Base-by-base conservation (phyloP, 2,888 invertebrate genomes). In the Ochropacha duplaris region DNA sequence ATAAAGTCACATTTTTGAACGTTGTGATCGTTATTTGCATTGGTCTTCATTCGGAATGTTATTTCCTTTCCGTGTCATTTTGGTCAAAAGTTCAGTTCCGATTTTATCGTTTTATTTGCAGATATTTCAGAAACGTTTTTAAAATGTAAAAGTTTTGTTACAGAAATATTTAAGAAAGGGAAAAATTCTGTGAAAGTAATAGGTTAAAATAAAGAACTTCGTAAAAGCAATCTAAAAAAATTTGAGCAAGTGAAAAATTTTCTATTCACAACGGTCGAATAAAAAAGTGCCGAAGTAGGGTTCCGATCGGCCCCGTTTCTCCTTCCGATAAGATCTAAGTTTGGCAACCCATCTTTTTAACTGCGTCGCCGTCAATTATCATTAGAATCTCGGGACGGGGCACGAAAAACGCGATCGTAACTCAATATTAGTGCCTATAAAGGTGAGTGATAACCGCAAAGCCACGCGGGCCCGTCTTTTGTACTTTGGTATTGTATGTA, bases 391-490 rank as follows among this genome's bases (percentile, higher is more conserved):
- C 74, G 77, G 74, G 71, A 75, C 72, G 65, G 71, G 79, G 76
- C 74, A 70, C 72, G 76, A 75, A 78, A 78, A 80, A 73, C 66
- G 69, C 74, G 77, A 72, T 74, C 86, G 78, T 90, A 85, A 88
- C 81, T 90, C 88, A 90, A 85, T 86, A 88, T 90, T 89, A 90
- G 83, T 86, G 88, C 71, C 89, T 83, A 90, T 90, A 36, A 90
- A 90, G 87, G 88, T 88, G 88, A 89, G 76, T 86, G 84, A 90
- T 90, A 88, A 83, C 88, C 84, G 71, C 71, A 77, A 76, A 84
- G 81, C 81, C 78, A 71, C 62, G 64, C 55, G 59, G 68, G 61
- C 73, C 72, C 73, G 70, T 74, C 77, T 75, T 77, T 81, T 81
- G 77, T 81, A 76, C 76, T 76, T 76, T 72, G 74, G 74, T 75